Evolutionary conservation across 2,113 vertebrate genomes (phyloP).

Genomic region (Tachysurus vachellii): DNA sequence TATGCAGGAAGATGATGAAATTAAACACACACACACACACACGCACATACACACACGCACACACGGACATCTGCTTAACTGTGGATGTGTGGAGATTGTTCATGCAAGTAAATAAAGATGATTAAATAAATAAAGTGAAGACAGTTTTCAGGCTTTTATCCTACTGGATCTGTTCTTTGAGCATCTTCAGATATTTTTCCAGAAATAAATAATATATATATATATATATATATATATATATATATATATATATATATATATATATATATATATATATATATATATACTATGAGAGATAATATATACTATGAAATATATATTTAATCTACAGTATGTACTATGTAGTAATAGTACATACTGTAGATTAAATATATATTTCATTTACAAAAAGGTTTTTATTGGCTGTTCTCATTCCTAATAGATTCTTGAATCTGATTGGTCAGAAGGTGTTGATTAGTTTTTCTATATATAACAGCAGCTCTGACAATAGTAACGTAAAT

Average conservation of each 20-base stretch:
- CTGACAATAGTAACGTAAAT: too few relatives aligned
- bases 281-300: too few relatives aligned
- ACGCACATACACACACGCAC: neutral
- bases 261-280: too few relatives aligned
- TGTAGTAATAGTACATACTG: neutral
- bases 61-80: conserved; percentile 16
- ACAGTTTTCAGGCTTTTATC: neutral
- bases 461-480: neutral
- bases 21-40: conserved; percentile 15
- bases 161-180: neutral
- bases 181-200: too few relatives aligned
- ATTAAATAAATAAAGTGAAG: conserved; percentile 15
- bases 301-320: too few relatives aligned
- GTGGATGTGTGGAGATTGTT: conserved; percentile 7
- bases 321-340: too few relatives aligned
- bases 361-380: neutral
- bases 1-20: conserved; percentile 10
- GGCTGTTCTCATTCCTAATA: neutral
- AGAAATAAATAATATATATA: too few relatives aligned
- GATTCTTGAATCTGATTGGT: neutral
- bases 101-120: neutral
- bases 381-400: neutral
- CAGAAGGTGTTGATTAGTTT: neutral
- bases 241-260: too few relatives aligned
- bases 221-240: too few relatives aligned